Evolutionary conservation across 1,140 invertebrate species (phyloP), one percentile per base, ranked within the genome.

Genomic region (Euschistus heros): DNA sequence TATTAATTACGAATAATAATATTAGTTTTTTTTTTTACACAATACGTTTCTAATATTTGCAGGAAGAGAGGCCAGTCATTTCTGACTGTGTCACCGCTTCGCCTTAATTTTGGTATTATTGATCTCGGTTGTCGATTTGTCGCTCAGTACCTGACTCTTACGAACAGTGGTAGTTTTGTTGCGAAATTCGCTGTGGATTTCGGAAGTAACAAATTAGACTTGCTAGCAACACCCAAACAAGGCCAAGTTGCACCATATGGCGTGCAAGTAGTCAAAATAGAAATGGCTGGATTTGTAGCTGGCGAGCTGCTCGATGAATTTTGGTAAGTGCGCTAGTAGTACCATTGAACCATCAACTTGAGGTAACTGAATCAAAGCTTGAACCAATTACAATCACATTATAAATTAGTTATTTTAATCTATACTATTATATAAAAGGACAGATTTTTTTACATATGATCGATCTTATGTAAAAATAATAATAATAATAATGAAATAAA

Each of bases 91-190:
- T 67, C 70, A 14, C 72, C 74, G 0, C 61, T 60, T 6, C 61
- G 46, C 2, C 64, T 76, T 7, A 72, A 76, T 62, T 75, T 76
- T 64, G 74, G 73, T 7, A 70, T 59, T 6, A 68, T 76, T 0
- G 72, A 76, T 26, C 42, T 73, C 18, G 72, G 72, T 0, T 67
- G 64, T 15, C 60, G 69, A 0, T 72, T 72, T 14, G 64, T 65
- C 7, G 67, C 69, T 8, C 70, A 70, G 64, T 68, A 61, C 47
- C 17, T 76, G 7, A 68, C 61, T 6, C 46, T 76, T 6, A 57
- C 15, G 1, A 76, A 76, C 37, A 37, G 64, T 6, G 74, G 74
- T 50, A 70, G 63, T 0, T 72, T 72, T 66, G 71, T 68, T n/a
- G 69, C 71, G 0, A 73, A 69, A 69, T 76, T 72, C 65, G 67